phyloP scores from a whole-genome alignment of 2,797 vertebrate species.

The Rhynchotus rufescens region DNA sequence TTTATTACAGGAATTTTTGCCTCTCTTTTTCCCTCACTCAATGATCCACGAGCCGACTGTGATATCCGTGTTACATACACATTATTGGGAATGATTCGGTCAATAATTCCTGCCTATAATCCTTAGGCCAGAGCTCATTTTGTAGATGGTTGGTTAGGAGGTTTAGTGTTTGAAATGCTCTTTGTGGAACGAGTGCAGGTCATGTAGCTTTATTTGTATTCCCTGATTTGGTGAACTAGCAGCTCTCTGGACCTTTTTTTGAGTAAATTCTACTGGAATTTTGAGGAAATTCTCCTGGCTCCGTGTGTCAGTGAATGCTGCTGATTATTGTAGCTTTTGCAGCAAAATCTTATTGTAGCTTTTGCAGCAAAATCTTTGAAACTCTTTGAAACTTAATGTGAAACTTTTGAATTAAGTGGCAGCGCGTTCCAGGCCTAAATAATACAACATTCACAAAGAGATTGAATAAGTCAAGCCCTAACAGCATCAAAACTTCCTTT shows the following conservation, averaged over 20 bases:
- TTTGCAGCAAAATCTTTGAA: not conserved
- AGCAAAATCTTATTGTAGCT: constrained; percentile 1
- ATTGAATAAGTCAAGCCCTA: not conserved
- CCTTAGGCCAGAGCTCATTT: not conserved
- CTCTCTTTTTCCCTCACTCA: not conserved
- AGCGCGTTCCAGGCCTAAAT: not conserved
- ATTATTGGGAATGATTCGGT: not conserved
- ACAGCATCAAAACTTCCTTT: not conserved
- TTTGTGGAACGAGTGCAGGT: not conserved
- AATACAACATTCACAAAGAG: not conserved
- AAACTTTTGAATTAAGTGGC: not conserved
- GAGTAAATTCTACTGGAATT: not conserved
- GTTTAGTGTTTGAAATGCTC: not conserved
- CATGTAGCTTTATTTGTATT: not conserved
- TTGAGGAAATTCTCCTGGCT: not conserved
- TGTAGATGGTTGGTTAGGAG: not conserved
- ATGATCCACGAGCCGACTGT: not conserved
- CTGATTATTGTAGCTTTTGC: not conserved
- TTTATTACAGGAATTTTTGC: constrained; percentile 36
- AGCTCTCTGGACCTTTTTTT: not conserved
- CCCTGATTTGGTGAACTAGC: not conserved
- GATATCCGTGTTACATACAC: not conserved
- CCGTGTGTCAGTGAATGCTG: accelerated
- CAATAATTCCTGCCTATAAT: not conserved
- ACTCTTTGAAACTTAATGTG: too few relatives aligned